Base-by-base conservation (phyloP, 2,888 invertebrate genomes). In the Andrena marginata region DNA sequence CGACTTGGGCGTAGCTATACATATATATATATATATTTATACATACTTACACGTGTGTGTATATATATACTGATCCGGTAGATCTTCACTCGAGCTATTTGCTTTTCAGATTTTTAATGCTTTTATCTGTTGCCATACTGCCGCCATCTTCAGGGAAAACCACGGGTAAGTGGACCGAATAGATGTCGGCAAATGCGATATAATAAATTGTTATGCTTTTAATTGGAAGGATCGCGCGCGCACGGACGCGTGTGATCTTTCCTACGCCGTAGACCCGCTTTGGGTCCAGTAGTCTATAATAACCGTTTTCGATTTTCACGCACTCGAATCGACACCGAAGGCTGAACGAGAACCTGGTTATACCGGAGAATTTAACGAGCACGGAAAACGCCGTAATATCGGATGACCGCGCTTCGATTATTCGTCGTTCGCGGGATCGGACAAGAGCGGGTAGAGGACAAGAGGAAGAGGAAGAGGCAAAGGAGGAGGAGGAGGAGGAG, bases 301-400 rank as follows among this genome's bases (percentile, higher is more conserved):
- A 49, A 29, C 2, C 0, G 67, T 62, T 62, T 51, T 71, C 20
- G 0, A 51, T 80, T 67, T 63, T 33, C 35, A 60, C 51, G 48
- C 42, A 4, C 23, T 62, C 23, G 59, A 31, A 51, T 49, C 13
- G 67, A 73, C 42, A 48, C 7, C 84, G 23, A 91, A 96, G 96
- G 63, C 94, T 97, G 91, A 96, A 96, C 89, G 96, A 97, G 91
- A 95, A 95, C 64, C 92, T 96, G 62, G 16, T 42, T 42, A 95
- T 96, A 35, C 92, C 95, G 31, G 94, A 93, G 68, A 92, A 92
- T 67, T 86, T 85, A 68, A 86, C 84, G 60, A 87, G 74, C 60
- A 80, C 87, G 48, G 91, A 82, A 72, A 90, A 13, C 77, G 31
- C 31, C 31, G 62, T 13, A 2, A 54, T 64, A 7, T 13, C 60